Conservation (phyloP, 2,797 vertebrate species). For the Eptatretus atami region DNA sequence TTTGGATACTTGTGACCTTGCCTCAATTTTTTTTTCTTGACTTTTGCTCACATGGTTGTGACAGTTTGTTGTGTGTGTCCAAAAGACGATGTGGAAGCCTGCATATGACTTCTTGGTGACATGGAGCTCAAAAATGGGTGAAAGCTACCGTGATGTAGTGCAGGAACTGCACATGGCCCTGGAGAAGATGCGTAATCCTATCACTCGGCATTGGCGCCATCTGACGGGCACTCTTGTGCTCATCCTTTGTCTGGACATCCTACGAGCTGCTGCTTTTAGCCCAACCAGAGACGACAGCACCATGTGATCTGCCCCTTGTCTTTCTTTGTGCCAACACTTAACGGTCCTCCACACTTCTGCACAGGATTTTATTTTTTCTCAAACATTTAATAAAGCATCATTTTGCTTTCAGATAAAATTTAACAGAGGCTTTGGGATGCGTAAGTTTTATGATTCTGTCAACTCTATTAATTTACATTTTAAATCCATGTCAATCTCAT, state of each 20-base stretch:
- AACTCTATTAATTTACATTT: no score
- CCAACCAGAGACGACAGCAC: conserved; percentile 27
- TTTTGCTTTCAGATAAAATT: no score
- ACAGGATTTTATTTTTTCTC: no score
- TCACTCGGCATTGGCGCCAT: conserved; percentile 82
- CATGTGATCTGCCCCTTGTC: neutral
- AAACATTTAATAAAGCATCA: no score
- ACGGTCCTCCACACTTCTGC: no score
- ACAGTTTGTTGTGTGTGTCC: neutral
- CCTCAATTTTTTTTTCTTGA: no score
- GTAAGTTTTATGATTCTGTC: no score
- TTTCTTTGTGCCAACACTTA: neutral
- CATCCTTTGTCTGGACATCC: conserved; percentile 52
- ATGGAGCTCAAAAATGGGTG: conserved; percentile 64
- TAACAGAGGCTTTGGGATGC: no score
- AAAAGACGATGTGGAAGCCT: conserved; percentile 88
- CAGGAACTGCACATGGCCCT: conserved; percentile 69
- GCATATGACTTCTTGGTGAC: conserved; percentile 78
- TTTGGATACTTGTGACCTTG: no score
- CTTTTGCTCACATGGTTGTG: no score
- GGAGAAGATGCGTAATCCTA: conserved; percentile 80
- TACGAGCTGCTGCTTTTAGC: conserved; percentile 53
- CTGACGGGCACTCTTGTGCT: conserved; percentile 66
- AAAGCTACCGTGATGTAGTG: conserved; percentile 77
- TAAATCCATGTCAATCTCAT: no score